Percentiles rank a stretch among this genome's conserved stretches.
Conservation (phyloP, 2,888 invertebrate species). For the Prostheceraeus crozeri region DNA sequence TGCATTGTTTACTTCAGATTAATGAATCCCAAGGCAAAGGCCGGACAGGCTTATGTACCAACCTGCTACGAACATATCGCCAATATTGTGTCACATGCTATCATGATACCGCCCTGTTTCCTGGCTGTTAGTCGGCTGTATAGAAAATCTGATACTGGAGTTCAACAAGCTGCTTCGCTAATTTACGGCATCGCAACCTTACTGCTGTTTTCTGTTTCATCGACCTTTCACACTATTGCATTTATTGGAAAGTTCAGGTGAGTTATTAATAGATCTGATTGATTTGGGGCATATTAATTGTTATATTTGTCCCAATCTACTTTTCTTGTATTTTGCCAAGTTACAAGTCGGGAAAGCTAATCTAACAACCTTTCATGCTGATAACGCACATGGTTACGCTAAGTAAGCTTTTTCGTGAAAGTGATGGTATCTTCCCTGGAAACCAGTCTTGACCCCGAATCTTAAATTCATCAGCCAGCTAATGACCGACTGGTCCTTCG, state of each 20-base stretch:
- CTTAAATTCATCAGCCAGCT: no score
- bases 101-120: slow-evolving; percentile 60
- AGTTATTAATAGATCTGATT: no score
- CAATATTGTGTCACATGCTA: slow-evolving; percentile 80
- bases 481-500: no score
- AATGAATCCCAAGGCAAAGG: slow-evolving; percentile 49
- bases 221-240: slow-evolving; percentile 79
- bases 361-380: no score
- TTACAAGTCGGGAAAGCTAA: no score
- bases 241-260: slow-evolving; percentile 59
- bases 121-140: slow-evolving; percentile 69
- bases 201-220: slow-evolving; percentile 76
- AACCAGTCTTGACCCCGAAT: no score
- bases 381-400: no score
- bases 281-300: no score
- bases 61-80: slow-evolving; percentile 81
- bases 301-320: no score
- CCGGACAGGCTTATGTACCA: slow-evolving; percentile 68
- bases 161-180: slow-evolving; percentile 71
- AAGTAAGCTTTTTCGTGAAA: no score
- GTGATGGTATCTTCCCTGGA: no score
- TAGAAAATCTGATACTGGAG: slow-evolving; percentile 66
- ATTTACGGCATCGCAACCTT: slow-evolving; percentile 78
- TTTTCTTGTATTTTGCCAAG: no score
- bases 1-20: slow-evolving; percentile 43